A percentile compares a stretch with the other conserved stretches of the same genome.
Conservation (phyloP, 2,797 vertebrate species). For the Sebastes steindachneri region DNA sequence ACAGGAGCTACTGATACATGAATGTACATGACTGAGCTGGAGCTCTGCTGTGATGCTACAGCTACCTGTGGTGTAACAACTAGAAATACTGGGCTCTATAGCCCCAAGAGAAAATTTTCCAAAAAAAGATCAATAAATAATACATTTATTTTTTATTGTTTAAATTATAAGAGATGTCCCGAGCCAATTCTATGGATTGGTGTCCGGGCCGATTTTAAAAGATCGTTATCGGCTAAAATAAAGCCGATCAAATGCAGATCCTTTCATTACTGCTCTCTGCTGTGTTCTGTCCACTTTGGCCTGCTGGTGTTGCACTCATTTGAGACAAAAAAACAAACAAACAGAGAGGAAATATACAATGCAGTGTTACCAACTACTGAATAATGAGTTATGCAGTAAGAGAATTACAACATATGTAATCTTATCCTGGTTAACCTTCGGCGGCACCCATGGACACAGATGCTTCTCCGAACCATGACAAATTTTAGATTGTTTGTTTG, state of each 20-base stretch:
- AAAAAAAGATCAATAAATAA: not conserved
- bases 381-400: not conserved
- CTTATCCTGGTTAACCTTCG: no score
- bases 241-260: not conserved
- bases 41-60: not conserved
- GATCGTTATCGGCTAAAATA: not conserved
- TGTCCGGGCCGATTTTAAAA: not conserved
- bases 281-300: not conserved
- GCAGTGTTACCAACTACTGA: not conserved
- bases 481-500: no score
- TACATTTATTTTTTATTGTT: not conserved
- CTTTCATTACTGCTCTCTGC: not conserved
- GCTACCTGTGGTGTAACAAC: not conserved
- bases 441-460: no score
- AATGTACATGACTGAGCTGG: not conserved
- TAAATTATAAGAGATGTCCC: not conserved
- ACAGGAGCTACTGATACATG: constrained; percentile 11
- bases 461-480: no score
- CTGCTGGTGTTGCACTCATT: not conserved
- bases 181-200: not conserved
- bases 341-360: not conserved
- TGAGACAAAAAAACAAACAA: not conserved
- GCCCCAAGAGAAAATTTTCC: not conserved
- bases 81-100: not conserved
- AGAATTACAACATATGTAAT: no score